A percentile compares a stretch with the other conserved stretches of the same genome.
phyloP scores from a whole-genome alignment of 2,888 invertebrate genomes.

The Coremacera marginata region DNA sequence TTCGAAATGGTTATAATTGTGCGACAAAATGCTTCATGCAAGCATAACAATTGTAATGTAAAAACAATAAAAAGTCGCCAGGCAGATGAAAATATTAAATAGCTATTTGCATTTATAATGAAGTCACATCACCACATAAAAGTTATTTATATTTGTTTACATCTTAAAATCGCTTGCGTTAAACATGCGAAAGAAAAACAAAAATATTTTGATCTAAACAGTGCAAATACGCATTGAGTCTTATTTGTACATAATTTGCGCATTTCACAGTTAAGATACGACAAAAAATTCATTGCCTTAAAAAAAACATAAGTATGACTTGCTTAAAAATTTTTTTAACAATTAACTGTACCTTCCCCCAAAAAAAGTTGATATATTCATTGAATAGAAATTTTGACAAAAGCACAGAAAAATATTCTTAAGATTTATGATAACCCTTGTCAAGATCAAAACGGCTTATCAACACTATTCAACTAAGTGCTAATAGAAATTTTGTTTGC shows the following conservation, averaged over 20 bases:
- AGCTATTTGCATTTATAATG: too few relatives aligned
- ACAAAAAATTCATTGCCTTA: background rate
- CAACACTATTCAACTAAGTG: background rate
- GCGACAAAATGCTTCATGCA: too few relatives aligned
- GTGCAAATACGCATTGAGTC: too few relatives aligned
- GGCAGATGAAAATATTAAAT: too few relatives aligned
- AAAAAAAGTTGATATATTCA: background rate
- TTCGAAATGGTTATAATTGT: too few relatives aligned
- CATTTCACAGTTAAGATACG: background rate
- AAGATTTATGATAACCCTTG: constrained; percentile 54
- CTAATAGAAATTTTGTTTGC: background rate
- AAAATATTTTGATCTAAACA: background rate
- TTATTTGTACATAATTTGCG: too few relatives aligned
- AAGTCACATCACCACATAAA: too few relatives aligned
- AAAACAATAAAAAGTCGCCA: too few relatives aligned
- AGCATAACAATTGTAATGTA: too few relatives aligned
- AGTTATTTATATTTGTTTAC: too few relatives aligned
- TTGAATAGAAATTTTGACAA: constrained; percentile 19
- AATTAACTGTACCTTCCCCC: background rate
- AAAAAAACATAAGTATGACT: background rate
- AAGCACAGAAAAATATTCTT: constrained; percentile 25
- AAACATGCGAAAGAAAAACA: background rate
- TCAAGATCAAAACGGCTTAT: constrained; percentile 57
- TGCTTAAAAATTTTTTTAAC: background rate
- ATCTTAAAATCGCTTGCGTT: background rate